Base-by-base conservation (phyloP, 2,113 vertebrate genomes). In the Alligator sinensis region DNA sequence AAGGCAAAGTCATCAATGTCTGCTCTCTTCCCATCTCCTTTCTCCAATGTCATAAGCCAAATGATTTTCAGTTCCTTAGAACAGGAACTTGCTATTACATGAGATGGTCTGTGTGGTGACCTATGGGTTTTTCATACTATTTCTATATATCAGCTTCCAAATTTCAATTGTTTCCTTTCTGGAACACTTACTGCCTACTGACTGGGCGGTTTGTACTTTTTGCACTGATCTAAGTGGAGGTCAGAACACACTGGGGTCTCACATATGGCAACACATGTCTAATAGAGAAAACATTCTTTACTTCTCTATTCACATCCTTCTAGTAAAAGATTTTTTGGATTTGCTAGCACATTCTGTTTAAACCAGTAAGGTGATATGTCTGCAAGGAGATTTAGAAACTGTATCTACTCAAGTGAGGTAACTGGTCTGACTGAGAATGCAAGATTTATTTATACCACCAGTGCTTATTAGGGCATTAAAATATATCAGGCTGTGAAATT, bases 301-400 rank as follows among this genome's bases (percentile, higher is more conserved):
- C 62, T 94, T 55, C 75, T 55, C 78, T 90, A 68, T 82, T 76
- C 88, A 57, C 58, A 93, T 28, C 79, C 95, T 72, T 87, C 91
- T 94, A 87, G 76, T 66, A 47, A 95, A 92, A 68, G 87, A 74
- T 94, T 84, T 91, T 95, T 92, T 9, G 82, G 86, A 88, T 82
- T 55, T 93, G 58, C 55, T 91, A 85, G 72, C 62, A 94, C 28
- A 55, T 55, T 76, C 24, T 74, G 77, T 80, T 92, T 86, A 47
- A 91, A 77, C 30, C 38, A 61, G 11, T 63, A 77, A 93, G 72
- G 86, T 68, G 87, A 96, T 91, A 92, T 30, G 70, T 54, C 55
- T 85, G 86, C 13, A 21, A 82, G 22, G 28, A 80, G 9, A 80
- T 47, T 47, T 80, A 15, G 77, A 28, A 28, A 81, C 57, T 54